Evolutionary conservation across 2,113 vertebrate species (phyloP), one percentile per base, ranked within the genome.

Genomic region (Eulemur macaco): DNA sequence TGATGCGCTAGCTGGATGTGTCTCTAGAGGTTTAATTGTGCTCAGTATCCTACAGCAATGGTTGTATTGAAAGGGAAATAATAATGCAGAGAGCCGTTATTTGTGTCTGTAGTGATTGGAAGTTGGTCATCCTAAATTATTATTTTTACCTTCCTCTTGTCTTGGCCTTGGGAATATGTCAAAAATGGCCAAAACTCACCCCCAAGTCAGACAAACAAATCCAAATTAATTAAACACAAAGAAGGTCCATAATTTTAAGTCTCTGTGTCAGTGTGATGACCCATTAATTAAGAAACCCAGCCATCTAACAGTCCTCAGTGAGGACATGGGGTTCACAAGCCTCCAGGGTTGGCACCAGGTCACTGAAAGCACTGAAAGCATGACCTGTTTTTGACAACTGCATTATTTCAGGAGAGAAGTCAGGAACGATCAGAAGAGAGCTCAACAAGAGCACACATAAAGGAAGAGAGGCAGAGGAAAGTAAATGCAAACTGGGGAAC

Each of bases 1-100:
- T 71, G 69, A 69, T 87, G 56, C 31, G n/a, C 29, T 80, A 58
- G 64, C 58, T 89, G 47, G 37, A 87, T 82, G 21, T 85, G 29
- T 92, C 94, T 56, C 80, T 66, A 77, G 84, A 87, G 90, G 64
- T 45, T 83, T 82, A 56, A 60, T 27, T 58, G 60, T 91, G 20
- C 83, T 69, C 45, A 52, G 69, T 45, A 64, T 63, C 58, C 60
- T 87, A 84, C 15, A 78, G 37, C 45, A 86, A 5, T 20, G 1
- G 39, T n/a, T 91, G 39, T 54, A 95, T 0, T 95, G 47, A 92
- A 87, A 92, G 86, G 64, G 50, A 97, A 95, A 97, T 92, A 73
- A 83, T 37, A 94, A 80, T 50, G 54, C 47, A 18, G 0, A 31
- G 18, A 88, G 42, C 71, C 52, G 56, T 86, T 39, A 37, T 71